These are phyloP conservation scores for Mormyrus lacerda DNA, from an alignment of 2,113 vertebrate species.

Conservation along the genomic window DNA sequence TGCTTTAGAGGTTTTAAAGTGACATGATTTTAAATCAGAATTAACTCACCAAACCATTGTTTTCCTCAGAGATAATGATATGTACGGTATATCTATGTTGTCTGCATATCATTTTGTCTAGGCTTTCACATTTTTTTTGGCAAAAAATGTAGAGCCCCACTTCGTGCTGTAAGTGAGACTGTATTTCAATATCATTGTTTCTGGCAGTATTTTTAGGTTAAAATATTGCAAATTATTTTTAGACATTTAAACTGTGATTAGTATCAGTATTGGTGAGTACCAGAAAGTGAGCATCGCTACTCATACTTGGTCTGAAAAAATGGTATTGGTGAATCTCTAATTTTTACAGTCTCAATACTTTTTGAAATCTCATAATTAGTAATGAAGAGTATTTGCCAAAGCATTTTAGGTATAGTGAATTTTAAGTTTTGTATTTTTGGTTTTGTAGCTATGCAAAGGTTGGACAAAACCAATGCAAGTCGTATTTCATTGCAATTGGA, in stretches of 20 bases:
- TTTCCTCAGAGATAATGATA: background rate
- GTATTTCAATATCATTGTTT: background rate
- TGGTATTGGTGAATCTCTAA: background rate
- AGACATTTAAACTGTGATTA: background rate
- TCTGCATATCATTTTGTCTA: background rate
- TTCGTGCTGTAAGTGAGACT: background rate
- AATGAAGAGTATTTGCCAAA: background rate
- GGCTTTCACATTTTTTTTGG: background rate
- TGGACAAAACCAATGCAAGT: slow-evolving; percentile 18
- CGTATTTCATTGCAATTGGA: slow-evolving; percentile 34
- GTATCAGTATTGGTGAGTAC: background rate
- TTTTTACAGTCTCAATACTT: background rate
- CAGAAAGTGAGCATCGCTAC: background rate
- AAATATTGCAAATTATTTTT: background rate
- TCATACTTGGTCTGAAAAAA: background rate
- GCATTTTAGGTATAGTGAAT: background rate
- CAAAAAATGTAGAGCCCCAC: background rate
- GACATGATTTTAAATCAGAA: background rate
- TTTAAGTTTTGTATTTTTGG: background rate
- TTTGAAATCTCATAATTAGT: background rate
- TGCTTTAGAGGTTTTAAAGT: background rate
- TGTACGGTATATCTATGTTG: background rate
- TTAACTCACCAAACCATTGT: background rate
- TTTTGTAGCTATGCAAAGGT: slow-evolving; percentile 28
- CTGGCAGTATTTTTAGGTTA: background rate